These are phyloP conservation scores for Maccullochella peelii DNA, from an alignment of 2,113 vertebrate genomes.

Conservation along the genomic window DNA sequence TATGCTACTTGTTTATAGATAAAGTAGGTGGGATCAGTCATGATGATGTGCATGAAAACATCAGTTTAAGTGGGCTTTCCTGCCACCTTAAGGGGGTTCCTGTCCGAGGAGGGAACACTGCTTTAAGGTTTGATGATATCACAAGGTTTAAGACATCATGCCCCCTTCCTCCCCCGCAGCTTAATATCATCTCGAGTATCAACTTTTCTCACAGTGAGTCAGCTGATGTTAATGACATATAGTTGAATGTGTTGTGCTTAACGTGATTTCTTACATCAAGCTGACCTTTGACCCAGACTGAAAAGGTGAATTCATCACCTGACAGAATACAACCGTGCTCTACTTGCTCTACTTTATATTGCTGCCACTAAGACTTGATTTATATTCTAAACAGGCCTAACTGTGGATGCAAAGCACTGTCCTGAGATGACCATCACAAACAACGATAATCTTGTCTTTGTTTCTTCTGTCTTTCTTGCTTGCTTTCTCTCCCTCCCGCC, in stretches of 20 bases:
- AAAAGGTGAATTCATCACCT: not conserved
- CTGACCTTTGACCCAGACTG: not conserved
- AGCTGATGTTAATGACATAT: not conserved
- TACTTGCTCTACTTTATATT: not conserved
- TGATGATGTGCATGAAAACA: slow-evolving; percentile 23
- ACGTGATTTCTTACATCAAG: slow-evolving; percentile 8
- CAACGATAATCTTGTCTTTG: not conserved
- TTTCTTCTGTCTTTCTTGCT: not conserved
- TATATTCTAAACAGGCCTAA: not conserved
- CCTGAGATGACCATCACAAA: too few relatives aligned
- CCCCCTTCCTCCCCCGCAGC: not conserved
- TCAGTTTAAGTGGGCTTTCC: slow-evolving; percentile 41
- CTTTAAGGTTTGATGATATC: not conserved
- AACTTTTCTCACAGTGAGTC: not conserved
- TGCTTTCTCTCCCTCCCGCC: not conserved
- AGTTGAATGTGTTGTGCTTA: not conserved
- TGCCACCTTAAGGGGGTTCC: slow-evolving; percentile 8
- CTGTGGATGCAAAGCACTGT: not conserved
- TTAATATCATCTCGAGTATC: not conserved
- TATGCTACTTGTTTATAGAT: slow-evolving; percentile 38
- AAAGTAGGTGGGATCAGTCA: slow-evolving; percentile 57
- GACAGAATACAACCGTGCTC: not conserved
- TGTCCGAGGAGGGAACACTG: not conserved
- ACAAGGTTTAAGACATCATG: not conserved
- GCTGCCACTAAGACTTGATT: not conserved